Evolutionary conservation across 2,797 vertebrate genomes (phyloP), one percentile per base, ranked within the genome.

Genomic region (Halcyon leucocephala): DNA sequence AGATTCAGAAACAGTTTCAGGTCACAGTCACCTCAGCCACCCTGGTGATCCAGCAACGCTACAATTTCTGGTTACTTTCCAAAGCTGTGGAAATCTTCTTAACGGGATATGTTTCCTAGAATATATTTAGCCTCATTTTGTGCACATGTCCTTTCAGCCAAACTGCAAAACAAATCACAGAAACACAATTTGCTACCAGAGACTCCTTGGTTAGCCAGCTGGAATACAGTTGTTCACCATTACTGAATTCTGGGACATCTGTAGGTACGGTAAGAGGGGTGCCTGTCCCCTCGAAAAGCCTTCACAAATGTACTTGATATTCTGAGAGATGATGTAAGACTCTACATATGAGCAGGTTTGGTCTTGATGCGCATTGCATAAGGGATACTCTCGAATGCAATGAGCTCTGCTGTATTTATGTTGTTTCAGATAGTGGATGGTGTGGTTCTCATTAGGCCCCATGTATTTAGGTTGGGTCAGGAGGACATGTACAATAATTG

Each of bases 401-500:
- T 4, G 7, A 82, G 20, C 61, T 66, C 7, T 21, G 18, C 33
- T 95, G 97, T 86, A 86, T 92, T 96, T 86, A 35, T 41, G 39
- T 49, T 77, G 62, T 1, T 93, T 79, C 82, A 91, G 60, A 90
- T 82, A 82, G 26, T 33, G 12, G 33, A 41, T 10, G 15, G 73
- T 52, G 51, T 54, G 78, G 74, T 92, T 97, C 48, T 93, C 84
- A 94, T 95, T 89, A 90, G 77, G 60, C 41, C 94, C 65, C 44
- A 5, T 25, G 62, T 65, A 39, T 86, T 96, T 88, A 88, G 51
- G 42, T 77, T 89, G 49, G 51, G 78, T 97, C 66, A 89, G 77
- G 14, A 94, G 79, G 84, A 97, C 86, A 94, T 24, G 64, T 84
- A 86, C 57, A 95, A 67, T 86, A 95, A 97, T 94, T 89, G 94